Percentiles rank a stretch among this genome's conserved stretches.
Conservation (phyloP, 1,140 invertebrate genomes). For the Calliphora vicina region DNA sequence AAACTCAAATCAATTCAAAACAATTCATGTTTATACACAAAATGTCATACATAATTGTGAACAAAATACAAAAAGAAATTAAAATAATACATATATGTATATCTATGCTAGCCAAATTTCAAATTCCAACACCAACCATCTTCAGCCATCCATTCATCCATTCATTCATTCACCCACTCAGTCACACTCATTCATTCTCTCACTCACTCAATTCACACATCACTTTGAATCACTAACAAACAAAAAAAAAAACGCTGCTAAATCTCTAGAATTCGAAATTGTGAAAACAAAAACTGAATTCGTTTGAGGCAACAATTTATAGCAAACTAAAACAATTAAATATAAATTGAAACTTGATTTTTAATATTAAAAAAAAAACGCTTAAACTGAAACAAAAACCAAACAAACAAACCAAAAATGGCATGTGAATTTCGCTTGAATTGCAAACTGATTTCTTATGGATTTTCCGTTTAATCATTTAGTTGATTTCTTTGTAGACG, state of each 20-base stretch:
- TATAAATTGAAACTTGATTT: not conserved
- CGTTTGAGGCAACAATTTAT: not conserved
- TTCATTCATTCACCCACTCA: not conserved
- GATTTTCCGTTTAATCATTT: conserved; percentile 7
- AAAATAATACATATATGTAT: no score
- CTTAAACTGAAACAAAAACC: conserved; percentile 32
- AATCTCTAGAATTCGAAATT: not conserved
- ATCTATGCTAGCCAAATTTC: no score
- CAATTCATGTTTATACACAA: not conserved
- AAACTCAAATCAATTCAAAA: not conserved
- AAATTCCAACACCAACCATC: no score
- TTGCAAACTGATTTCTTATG: conserved; percentile 23
- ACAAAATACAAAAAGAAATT: not conserved
- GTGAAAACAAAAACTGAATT: not conserved
- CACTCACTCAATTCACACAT: not conserved
- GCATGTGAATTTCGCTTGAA: conserved; percentile 33
- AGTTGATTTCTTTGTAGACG: conserved; percentile 12
- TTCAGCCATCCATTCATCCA: no score
- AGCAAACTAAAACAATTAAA: not conserved
- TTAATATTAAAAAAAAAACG: not conserved
- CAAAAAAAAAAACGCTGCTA: not conserved
- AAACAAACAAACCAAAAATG: conserved; percentile 12
- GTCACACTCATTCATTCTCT: not conserved
- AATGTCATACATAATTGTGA: not conserved
- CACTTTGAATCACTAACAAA: not conserved